Evolutionary conservation across 2,113 vertebrate genomes (phyloP).

Genomic region (Dryoscopus gambensis): DNA sequence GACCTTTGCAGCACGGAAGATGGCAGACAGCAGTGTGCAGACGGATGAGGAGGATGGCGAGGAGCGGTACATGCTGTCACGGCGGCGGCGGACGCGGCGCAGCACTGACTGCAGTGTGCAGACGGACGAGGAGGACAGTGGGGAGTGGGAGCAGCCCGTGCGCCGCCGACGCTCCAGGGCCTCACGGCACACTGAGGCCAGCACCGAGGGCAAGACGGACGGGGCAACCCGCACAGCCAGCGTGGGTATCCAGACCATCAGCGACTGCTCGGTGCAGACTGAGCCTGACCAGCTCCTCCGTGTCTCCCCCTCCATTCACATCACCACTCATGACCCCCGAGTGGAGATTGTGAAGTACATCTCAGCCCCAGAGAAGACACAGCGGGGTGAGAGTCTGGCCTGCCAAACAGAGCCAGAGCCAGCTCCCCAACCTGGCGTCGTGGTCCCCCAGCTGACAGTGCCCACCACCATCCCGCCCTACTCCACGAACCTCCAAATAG

Average conservation of each 20-base stretch:
- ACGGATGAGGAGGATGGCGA: conserved; percentile 95
- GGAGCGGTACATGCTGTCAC: conserved; percentile 84
- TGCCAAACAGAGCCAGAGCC: conserved; percentile 94
- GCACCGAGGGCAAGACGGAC: conserved; percentile 81
- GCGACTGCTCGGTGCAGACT: conserved; percentile 94
- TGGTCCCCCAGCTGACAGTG: conserved; percentile 85
- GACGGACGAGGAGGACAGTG: conserved; percentile 94
- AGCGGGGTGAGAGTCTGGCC: conserved; percentile 91
- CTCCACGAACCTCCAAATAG: conserved; percentile 88
- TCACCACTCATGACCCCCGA: conserved; percentile 89
- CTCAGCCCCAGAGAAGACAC: conserved; percentile 92
- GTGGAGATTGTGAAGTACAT: conserved; percentile 95
- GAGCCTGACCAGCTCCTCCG: conserved; percentile 88
- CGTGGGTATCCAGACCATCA: conserved; percentile 94
- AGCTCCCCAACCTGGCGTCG: conserved; percentile 81
- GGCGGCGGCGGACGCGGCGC: conserved; percentile 85
- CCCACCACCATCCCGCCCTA: conserved; percentile 91
- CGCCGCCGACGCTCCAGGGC: conserved; percentile 86
- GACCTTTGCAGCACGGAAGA: conserved; percentile 75
- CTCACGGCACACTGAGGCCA: conserved; percentile 85
- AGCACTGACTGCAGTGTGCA: conserved; percentile 95
- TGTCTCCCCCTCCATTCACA: conserved; percentile 94
- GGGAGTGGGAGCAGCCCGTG: conserved; percentile 93
- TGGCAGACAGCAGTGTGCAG: conserved; percentile 91
- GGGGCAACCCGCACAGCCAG: conserved; percentile 76